These are phyloP conservation scores for Crenichthys baileyi DNA, from an alignment of 2,797 vertebrate genomes.

Conservation along the genomic window DNA sequence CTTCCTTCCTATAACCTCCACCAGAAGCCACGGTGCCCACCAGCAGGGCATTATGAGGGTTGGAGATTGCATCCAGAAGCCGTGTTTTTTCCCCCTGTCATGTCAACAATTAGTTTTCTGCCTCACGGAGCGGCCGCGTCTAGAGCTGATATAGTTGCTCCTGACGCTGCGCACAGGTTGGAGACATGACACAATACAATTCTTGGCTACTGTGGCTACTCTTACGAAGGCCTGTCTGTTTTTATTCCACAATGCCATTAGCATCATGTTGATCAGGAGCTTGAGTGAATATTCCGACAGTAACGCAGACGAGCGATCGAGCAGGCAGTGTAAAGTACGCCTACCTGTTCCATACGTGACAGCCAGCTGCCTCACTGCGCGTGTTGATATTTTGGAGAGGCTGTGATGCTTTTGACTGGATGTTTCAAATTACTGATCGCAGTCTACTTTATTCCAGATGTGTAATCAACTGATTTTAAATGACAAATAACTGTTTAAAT, in stretches of 20 bases:
- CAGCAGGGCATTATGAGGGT: constrained; percentile 5
- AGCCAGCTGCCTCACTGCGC: constrained; percentile 68
- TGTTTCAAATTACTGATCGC: constrained; percentile 18
- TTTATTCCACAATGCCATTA: constrained; percentile 1
- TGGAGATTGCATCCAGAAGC: constrained; percentile 33
- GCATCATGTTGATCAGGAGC: constrained; percentile 41
- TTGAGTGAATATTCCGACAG: constrained; percentile 67
- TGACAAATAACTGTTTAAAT: not conserved
- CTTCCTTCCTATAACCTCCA: constrained; percentile 53
- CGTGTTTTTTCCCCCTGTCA: constrained; percentile 26
- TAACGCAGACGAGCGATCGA: constrained; percentile 48
- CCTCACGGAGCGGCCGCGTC: constrained; percentile 51
- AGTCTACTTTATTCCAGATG: not conserved
- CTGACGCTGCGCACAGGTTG: constrained; percentile 61
- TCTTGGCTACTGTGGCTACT: constrained; percentile 44
- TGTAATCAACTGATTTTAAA: not conserved
- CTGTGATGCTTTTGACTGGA: constrained; percentile 53
- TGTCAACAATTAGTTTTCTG: constrained; percentile 71
- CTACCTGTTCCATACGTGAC: constrained; percentile 77
- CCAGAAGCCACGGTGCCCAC: not conserved
- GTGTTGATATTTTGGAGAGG: constrained; percentile 57
- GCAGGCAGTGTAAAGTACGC: constrained; percentile 67
- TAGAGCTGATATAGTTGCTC: constrained; percentile 38
- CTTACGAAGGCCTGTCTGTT: constrained; percentile 39
- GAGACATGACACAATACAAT: constrained; percentile 65